Percentiles rank a stretch among this genome's conserved stretches.
Evolutionary conservation across 2,113 vertebrate species (phyloP).

Genomic region (Lagopus leucura): DNA sequence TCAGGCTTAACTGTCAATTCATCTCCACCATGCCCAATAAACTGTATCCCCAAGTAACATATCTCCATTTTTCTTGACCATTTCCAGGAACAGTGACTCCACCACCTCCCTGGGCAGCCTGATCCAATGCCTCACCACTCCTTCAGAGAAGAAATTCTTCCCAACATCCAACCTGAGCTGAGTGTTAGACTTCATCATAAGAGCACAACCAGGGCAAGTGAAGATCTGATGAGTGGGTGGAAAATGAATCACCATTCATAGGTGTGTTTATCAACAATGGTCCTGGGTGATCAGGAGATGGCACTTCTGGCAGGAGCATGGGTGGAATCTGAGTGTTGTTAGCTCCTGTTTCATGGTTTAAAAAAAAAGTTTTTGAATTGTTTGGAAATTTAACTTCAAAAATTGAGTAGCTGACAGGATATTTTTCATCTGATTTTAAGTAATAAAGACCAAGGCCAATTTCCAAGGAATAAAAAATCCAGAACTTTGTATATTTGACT

Average conservation of each 20-base stretch:
- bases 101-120: no score
- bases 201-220: background rate
- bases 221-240: background rate
- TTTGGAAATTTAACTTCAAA: background rate
- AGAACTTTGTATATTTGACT: background rate
- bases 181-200: background rate
- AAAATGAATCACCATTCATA: background rate
- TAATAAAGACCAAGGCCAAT: background rate
- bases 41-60: no score
- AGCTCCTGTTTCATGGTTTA: background rate
- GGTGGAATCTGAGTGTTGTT: background rate
- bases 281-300: background rate
- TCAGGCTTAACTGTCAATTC: no score
- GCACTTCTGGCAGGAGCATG: background rate
- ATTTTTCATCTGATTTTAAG: background rate
- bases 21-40: no score
- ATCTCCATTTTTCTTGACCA: no score
- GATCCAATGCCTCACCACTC: no score
- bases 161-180: background rate
- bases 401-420: background rate
- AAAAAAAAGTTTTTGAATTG: background rate
- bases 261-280: rapidly evolving
- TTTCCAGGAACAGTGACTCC: no score
- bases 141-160: no score
- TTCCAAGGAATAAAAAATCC: background rate